phyloP scores from a whole-genome alignment of 2,888 invertebrate genomes.

The Stomorhina lunata region DNA sequence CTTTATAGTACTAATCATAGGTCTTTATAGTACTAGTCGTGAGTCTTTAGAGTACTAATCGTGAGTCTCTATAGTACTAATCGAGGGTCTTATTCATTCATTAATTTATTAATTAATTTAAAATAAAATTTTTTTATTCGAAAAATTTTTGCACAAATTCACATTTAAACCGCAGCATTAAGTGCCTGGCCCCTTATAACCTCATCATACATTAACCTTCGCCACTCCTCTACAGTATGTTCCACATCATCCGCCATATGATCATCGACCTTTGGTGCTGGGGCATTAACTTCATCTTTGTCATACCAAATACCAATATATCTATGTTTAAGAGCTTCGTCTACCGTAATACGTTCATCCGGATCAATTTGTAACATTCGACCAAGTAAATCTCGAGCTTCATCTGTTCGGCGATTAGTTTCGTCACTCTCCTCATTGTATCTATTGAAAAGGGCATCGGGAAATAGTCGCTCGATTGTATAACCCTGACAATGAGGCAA shows the following conservation, averaged over 20 bases:
- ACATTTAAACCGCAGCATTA: background rate
- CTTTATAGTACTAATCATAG: too few relatives aligned
- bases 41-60: too few relatives aligned
- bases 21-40: too few relatives aligned
- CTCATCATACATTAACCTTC: constrained; percentile 37
- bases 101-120: too few relatives aligned
- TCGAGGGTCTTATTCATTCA: too few relatives aligned
- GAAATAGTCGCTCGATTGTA: constrained; percentile 97
- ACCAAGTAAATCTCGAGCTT: constrained; percentile 97
- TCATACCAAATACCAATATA: constrained; percentile 99
- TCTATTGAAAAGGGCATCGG: constrained; percentile 97
- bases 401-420: constrained; percentile 94
- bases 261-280: constrained; percentile 15
- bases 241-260: constrained; percentile 23
- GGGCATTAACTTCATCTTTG: constrained; percentile 98
- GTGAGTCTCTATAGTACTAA: too few relatives aligned
- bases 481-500: constrained; percentile 96
- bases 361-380: constrained; percentile 99
- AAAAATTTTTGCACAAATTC: too few relatives aligned
- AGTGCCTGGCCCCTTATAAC: background rate
- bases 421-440: constrained; percentile 89
- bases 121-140: too few relatives aligned
- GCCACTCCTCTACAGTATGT: constrained; percentile 48
- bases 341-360: constrained; percentile 97
- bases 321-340: constrained; percentile 98